phyloP scores from a whole-genome alignment of 1,140 invertebrate species.

The Varroa destructor region DNA sequence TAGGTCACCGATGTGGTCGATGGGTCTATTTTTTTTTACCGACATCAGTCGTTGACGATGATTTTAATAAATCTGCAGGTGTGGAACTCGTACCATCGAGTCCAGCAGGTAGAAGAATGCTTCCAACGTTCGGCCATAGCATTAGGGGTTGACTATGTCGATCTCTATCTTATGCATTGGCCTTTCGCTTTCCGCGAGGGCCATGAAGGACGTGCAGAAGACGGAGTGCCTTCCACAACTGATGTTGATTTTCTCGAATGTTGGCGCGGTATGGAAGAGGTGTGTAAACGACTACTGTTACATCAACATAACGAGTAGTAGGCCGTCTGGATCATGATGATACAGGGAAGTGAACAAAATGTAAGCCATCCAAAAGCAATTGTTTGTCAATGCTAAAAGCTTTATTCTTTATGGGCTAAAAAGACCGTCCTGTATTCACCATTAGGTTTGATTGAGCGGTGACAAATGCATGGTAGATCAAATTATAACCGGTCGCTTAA shows the following conservation, averaged over 20 bases:
- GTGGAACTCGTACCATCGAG: constrained; percentile 59
- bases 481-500: too few species aligned
- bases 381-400: too few species aligned
- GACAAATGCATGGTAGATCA: too few species aligned
- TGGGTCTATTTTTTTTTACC: constrained; percentile 33
- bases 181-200: constrained; percentile 31
- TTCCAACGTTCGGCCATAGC: constrained; percentile 50
- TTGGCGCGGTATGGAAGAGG: constrained; percentile 31
- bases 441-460: too few species aligned
- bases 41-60: too few species aligned
- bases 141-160: constrained; percentile 33
- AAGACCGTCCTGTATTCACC: too few species aligned
- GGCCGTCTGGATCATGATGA: too few species aligned
- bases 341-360: too few species aligned
- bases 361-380: too few species aligned
- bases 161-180: constrained; percentile 34
- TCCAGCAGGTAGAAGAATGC: constrained; percentile 49
- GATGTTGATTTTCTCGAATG: constrained; percentile 22
- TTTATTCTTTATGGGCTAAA: too few species aligned
- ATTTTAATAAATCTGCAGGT: constrained; percentile 42
- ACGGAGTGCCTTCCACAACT: constrained; percentile 1
- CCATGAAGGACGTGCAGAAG: constrained; percentile 26
- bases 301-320: too few species aligned
- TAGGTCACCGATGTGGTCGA: too few species aligned
- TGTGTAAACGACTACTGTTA: background rate